Evolutionary conservation across 2,888 invertebrate species (phyloP).

Genomic region (Agrilus mali): DNA sequence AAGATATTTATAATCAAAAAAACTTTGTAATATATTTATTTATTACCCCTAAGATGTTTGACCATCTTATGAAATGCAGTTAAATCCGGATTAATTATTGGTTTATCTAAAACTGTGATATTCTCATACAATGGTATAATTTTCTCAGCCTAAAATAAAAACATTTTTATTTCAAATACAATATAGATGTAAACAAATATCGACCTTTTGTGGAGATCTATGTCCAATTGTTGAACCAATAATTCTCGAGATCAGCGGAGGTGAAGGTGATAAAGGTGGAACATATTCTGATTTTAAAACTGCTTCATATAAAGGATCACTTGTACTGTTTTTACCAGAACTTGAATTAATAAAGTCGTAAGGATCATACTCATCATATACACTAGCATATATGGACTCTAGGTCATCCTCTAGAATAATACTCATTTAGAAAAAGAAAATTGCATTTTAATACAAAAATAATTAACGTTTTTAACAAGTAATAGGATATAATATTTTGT

Average conservation of each 20-base stretch:
- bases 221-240: constrained; percentile 39
- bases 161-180: constrained; percentile 9
- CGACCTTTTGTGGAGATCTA: background rate
- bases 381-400: constrained; percentile 47
- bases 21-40: constrained; percentile 38
- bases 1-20: constrained; percentile 3
- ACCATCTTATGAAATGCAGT: constrained; percentile 76
- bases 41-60: constrained; percentile 47
- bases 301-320: constrained; percentile 58
- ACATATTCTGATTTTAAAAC: constrained; percentile 42
- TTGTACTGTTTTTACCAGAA: constrained; percentile 47
- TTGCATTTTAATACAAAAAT: background rate
- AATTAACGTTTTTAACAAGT: no score
- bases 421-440: background rate
- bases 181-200: background rate
- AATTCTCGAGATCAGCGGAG: constrained; percentile 44
- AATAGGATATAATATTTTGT: no score
- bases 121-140: constrained; percentile 60
- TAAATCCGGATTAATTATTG: constrained; percentile 55
- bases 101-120: constrained; percentile 45
- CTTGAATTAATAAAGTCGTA: constrained; percentile 60
- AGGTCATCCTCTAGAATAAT: constrained; percentile 37
- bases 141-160: constrained; percentile 31
- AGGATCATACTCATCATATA: constrained; percentile 68
- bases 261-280: constrained; percentile 35